Evolutionary conservation across 2,888 invertebrate genomes (phyloP).

Genomic region (Polymixis lichenea): DNA sequence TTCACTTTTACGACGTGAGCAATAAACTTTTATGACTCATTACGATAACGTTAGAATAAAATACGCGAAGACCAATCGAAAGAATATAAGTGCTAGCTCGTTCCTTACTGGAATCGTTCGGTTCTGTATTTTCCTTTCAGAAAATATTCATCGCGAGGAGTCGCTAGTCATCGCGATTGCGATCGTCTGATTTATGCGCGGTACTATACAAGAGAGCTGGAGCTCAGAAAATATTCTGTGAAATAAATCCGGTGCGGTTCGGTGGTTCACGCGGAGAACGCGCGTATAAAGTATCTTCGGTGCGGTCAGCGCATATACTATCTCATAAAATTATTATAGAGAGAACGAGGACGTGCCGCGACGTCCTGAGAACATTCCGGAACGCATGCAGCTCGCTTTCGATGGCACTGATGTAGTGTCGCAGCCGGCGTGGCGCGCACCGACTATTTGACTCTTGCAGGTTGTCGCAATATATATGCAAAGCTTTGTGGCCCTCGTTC

Average conservation of each 20-base stretch:
- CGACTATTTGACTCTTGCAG: slow-evolving; percentile 67
- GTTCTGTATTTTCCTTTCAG: slow-evolving; percentile 71
- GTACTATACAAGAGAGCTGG: slow-evolving; percentile 70
- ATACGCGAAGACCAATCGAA: slow-evolving; percentile 80
- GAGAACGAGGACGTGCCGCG: slow-evolving; percentile 73
- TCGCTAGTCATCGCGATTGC: slow-evolving; percentile 72
- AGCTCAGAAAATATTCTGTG: slow-evolving; percentile 76
- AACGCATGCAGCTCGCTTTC: slow-evolving; percentile 68
- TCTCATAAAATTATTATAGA: slow-evolving; percentile 78
- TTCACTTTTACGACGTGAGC: slow-evolving; percentile 80
- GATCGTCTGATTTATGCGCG: slow-evolving; percentile 78
- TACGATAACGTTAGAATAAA: slow-evolving; percentile 85
- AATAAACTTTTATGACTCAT: slow-evolving; percentile 86
- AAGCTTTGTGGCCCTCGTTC: slow-evolving; percentile 70
- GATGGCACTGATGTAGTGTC: slow-evolving; percentile 72
- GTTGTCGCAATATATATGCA: slow-evolving; percentile 78
- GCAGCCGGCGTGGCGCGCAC: slow-evolving; percentile 78
- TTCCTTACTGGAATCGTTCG: slow-evolving; percentile 61
- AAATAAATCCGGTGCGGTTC: slow-evolving; percentile 83
- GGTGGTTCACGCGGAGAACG: slow-evolving; percentile 74
- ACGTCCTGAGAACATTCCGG: slow-evolving; percentile 75
- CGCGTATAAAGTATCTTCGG: slow-evolving; percentile 76
- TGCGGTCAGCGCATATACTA: slow-evolving; percentile 77
- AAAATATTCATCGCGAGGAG: slow-evolving; percentile 75
- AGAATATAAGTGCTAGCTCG: slow-evolving; percentile 75